These are phyloP conservation scores for Bettongia penicillata DNA, from an alignment of 2,113 vertebrate species.

Conservation along the genomic window DNA sequence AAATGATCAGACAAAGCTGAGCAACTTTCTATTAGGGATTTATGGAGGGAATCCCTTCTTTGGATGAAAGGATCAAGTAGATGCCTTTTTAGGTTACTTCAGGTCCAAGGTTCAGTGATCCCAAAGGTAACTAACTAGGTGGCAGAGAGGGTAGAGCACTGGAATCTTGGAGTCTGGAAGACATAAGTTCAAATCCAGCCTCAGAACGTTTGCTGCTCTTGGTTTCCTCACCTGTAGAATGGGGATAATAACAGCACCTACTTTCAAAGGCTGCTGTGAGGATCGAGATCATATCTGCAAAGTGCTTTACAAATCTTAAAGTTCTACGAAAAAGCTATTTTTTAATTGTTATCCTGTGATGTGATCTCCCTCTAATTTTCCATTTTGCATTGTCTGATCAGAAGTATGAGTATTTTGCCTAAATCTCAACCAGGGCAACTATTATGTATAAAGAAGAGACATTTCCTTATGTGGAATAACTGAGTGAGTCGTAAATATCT, in stretches of 20 bases:
- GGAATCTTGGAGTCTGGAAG: neutral
- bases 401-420: neutral
- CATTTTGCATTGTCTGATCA: neutral
- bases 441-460: neutral
- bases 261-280: neutral
- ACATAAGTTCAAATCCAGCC: neutral
- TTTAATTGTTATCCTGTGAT: neutral
- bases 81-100: neutral
- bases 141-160: neutral
- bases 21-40: accelerated
- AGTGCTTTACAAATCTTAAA: neutral
- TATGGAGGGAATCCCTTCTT: accelerated
- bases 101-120: neutral
- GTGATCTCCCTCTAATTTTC: neutral
- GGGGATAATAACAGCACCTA: neutral
- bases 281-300: neutral
- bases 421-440: neutral
- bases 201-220: neutral
- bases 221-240: neutral
- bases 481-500: neutral
- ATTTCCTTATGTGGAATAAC: neutral
- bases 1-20: accelerated
- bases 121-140: neutral
- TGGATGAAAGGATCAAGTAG: accelerated
- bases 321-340: neutral